Base-by-base conservation (phyloP, 92 coral and sea anemone species). In the Heteractis magnifica region DNA sequence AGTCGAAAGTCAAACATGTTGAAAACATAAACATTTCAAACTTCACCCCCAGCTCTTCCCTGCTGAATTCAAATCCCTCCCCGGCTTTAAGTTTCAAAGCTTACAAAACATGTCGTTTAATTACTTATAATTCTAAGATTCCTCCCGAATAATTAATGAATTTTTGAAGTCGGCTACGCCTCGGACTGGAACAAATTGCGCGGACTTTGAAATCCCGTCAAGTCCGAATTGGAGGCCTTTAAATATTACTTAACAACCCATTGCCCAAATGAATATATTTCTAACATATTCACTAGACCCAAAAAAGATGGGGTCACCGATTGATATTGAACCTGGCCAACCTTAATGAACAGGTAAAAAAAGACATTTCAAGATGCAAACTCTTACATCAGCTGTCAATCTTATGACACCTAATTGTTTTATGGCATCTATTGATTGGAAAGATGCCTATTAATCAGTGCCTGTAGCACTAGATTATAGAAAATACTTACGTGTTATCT, bases 401-500 rank as follows among this genome's bases (percentile, higher is more conserved):
- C 84, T 79, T 5, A 76, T 85, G 34, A 85, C 81, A 41, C 65
- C 19, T 26, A 49, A 85, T 59, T 85, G 88, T 55, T 82, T 55
- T 60, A 85, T 79, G 80, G 84, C 83, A 26, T 78, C 88, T 7
- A 74, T 85, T 10, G 88, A 85, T 53, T 70, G 75, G 71, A 68
- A 79, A 48, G 88, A 85, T 71, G 88, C 88, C n/a, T 85, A 85
- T 56, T 86, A 81, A 51, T 72, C 89, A 16, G 44, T 86, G n/a
- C 89, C 89, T 13, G 75, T 86, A 50, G 23, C 65, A 34, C 21
- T 7, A 18, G 77, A 86, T 68, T 80, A 80, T 18, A 21, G 58
- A 23, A 62, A 80, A 44, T 80, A 21, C 21, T 64, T 80, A 4
- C 75, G 83, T 41, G 64, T 80, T 34, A 34, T 0, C 26, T 80